Base-by-base conservation (phyloP, 1,140 invertebrate genomes). In the Cydia strobilella region DNA sequence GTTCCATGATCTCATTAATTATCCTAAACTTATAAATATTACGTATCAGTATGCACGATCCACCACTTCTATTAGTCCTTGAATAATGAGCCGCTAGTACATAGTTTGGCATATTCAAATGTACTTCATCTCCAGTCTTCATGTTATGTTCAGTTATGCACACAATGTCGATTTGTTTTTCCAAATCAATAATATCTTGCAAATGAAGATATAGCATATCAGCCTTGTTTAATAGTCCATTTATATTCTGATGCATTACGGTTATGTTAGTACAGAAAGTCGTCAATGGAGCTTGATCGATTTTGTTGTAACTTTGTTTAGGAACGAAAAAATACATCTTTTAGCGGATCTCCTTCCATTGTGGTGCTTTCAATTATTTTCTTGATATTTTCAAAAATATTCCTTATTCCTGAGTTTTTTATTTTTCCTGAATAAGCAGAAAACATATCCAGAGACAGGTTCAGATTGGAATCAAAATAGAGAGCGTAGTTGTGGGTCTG, bases 171-270 rank as follows among this genome's bases (percentile, higher is more conserved):
- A 80, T 18, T 13, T 54, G 6, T 1, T 51, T 42, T 15, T 71
- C 31, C 31, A 59, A 69, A 7, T 74, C 65, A 51, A 15, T 10
- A 3, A 77, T 42, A 23, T 76, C 78, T 35, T 76, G 18, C 10
- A 79, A 13, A 20, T 39, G 23, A 20, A 77, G 23, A 35, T 42
- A 27, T 23, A 79, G 20, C 10, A 12, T 15, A 48, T 79, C 72
- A n/a, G 63, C 63, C 27, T 79, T 79, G 66, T n/a, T 75, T 39
- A 79, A 10, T 6, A 77, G 23, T 12, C 78, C 78, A 20, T 76
- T 74, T 31, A 79, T 79, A 27, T 79, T 79, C 65, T 80, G 78
- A 73, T 80, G 76, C 12, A 80, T 25, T 15, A 78, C 72, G 25
- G 74, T 18, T n/a, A 80, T 62, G 18, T n/a, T 23, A 6, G 54